phyloP scores from a whole-genome alignment of 2,888 invertebrate genomes.

The Macroteleia sp. region DNA sequence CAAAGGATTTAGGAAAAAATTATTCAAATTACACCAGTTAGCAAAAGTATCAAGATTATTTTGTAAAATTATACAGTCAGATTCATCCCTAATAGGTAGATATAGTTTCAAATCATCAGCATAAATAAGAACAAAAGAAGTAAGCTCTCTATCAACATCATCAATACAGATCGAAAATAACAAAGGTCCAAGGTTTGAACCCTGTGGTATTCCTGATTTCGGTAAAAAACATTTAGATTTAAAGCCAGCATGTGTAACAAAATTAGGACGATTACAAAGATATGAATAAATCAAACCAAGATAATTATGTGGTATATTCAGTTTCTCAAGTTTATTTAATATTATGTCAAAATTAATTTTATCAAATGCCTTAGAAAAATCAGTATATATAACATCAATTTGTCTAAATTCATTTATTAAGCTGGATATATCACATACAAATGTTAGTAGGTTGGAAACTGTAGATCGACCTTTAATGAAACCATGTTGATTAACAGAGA shows the following conservation, averaged over 20 bases:
- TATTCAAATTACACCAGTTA: neutral
- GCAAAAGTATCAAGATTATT: neutral
- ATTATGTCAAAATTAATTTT: neutral
- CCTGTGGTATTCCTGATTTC: neutral
- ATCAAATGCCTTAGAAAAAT: neutral
- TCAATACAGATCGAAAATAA: neutral
- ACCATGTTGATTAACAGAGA: neutral
- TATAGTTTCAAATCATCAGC: constrained; percentile 1
- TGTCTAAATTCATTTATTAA: neutral
- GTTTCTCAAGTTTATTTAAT: too few species aligned
- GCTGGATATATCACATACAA: neutral
- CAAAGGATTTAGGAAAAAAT: neutral
- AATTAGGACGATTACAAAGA: neutral
- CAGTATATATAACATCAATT: too few species aligned
- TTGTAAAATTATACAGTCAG: neutral
- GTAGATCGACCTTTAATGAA: constrained; percentile 5
- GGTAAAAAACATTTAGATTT: neutral
- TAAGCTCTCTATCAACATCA: too few species aligned
- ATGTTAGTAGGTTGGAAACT: neutral
- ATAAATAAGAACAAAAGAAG: neutral
- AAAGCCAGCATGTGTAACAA: neutral
- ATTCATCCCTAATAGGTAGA: neutral
- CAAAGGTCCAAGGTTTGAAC: neutral
- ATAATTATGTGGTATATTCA: neutral
- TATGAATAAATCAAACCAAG: neutral